Base-by-base conservation (phyloP, 2,888 invertebrate species). In the Brenthis daphne region DNA sequence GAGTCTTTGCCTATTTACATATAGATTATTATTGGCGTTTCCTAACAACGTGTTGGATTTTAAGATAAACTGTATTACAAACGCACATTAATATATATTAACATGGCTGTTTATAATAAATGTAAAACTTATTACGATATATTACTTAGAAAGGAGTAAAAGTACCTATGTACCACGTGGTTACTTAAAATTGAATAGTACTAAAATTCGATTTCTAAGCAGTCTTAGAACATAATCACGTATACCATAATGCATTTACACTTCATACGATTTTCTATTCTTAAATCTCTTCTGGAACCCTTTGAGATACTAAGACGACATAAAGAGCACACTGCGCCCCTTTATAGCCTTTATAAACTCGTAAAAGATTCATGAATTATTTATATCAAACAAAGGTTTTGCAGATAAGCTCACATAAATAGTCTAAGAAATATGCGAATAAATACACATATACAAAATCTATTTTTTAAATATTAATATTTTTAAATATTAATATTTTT, bases 161-260 rank as follows among this genome's bases (percentile, higher is more conserved):
- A 16, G 16, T 16, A 16, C 16, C 16, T 16, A 16, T 6, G 8
- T 8, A 43, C 8, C 37, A 43, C 3, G 3, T 43, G 11, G 37
- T 43, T 43, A 8, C 37, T 43, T 2, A 11, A 8, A 47, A 47
- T 58, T 24, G 48, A 11, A 58, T 58, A 8, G 11, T 14, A 68
- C 89, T 90, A 50, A 87, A 83, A 75, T 88, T 88, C 71, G 85
- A 85, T 24, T 87, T 87, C 0, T 86, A 88, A 70, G 81, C 77
- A 29, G 8, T 87, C 70, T 82, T 78, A 16, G 33, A 61, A 61
- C 53, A 37, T 43, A 53, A 51, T 63, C 53, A 20, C 53, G 20
- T 37, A 43, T 53, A 63, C 37, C 37, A 51, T 63, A 53, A 53
- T 63, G 43, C 16, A 43, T 20, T 63, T 63, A 37, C 51, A 53